Evolutionary conservation across 2,797 vertebrate genomes (phyloP), one percentile per base, ranked within the genome.

Genomic region (Mus spretus): DNA sequence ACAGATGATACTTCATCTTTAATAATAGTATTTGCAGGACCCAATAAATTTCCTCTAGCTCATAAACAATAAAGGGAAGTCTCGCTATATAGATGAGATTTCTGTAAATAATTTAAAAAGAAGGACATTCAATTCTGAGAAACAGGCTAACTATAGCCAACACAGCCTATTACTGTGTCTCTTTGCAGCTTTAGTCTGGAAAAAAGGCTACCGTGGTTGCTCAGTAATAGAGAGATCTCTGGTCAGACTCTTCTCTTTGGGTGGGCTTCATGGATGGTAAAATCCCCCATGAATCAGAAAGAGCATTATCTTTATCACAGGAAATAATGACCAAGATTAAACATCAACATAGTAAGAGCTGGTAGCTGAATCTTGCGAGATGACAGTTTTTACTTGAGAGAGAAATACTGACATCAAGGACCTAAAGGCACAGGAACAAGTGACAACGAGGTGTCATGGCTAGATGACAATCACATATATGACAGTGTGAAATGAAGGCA

Each of bases 91-190:
- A 53, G 24, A 22, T 88, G 55, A 22, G 37, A 91, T 83, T 91
- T 94, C 84, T 86, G 75, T 44, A 77, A 50, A 93, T 65, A 20
- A 82, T 74, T 91, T 75, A 26, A 91, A 89, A 89, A 78, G 37
- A 86, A 65, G 17, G 57, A 88, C 77, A 37, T 55, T 86, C 40
- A 67, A 8, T 74, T 12, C 83, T 87, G 55, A 81, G 47, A 82
- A 83, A 61, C 4, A 83, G 47, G 82, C 78, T 82, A 63, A 17
- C 81, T 77, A 65, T 26, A 91, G 14, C 44, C 80, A 95, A 17
- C 34, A 74, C 37, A 31, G 72, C 13, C 67, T 37, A 50, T 77
- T 28, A 80, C 20, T 53, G 26, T 47, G 40, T 59, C 20, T 77
- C 9, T 85, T 59, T 34, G 44, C 7, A 74, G 59, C 11, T 53